phyloP scores from a whole-genome alignment of 1,140 invertebrate species.

The Halyomorpha halys region DNA sequence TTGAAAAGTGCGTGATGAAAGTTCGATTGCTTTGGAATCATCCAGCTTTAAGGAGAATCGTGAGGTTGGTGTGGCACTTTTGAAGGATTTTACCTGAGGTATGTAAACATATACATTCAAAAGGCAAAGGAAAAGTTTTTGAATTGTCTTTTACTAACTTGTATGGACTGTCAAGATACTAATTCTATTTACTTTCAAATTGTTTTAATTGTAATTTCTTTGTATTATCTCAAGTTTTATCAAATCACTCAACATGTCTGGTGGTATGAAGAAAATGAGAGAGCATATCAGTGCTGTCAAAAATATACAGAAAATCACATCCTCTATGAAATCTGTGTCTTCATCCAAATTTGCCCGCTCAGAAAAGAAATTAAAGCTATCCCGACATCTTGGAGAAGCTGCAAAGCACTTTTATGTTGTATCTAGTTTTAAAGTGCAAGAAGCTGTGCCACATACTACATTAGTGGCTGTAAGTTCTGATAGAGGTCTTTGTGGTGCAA shows the following conservation, averaged over 20 bases:
- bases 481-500: slow-evolving; percentile 55
- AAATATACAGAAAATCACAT: slow-evolving; percentile 66
- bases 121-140: no score
- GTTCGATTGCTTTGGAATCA: no score
- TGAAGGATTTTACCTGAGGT: no score
- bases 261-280: slow-evolving; percentile 55
- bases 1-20: no score
- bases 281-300: slow-evolving; percentile 57
- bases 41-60: no score
- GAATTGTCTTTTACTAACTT: no score
- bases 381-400: slow-evolving; percentile 32
- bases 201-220: no score
- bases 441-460: slow-evolving; percentile 32
- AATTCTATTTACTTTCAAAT: no score
- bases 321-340: slow-evolving; percentile 71
- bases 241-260: slow-evolving; percentile 12
- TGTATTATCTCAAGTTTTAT: background rate
- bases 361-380: slow-evolving; percentile 47
- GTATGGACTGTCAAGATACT: no score
- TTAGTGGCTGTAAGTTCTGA: slow-evolving; percentile 47
- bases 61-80: no score
- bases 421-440: slow-evolving; percentile 33
- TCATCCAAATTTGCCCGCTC: slow-evolving; percentile 53
- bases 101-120: no score
- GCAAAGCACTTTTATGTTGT: slow-evolving; percentile 32